Base-by-base conservation (phyloP, 2,113 vertebrate genomes). In the Pipa parva region DNA sequence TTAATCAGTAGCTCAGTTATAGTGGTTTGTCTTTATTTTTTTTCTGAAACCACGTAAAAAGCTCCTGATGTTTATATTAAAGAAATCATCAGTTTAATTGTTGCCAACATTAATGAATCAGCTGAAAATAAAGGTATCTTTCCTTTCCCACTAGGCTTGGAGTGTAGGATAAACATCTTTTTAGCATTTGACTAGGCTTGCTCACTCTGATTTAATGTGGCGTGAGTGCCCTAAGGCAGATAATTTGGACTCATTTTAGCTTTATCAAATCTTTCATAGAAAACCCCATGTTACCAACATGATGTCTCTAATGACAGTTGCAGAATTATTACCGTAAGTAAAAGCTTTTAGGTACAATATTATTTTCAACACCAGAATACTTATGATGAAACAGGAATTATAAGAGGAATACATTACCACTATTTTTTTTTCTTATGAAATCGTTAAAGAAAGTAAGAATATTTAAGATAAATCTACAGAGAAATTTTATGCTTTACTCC, bases 1-100 rank as follows among this genome's bases (percentile, higher is more conserved):
- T 58, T 36, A 46, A 33, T 57, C 39, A 4, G 7, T 28, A 56
- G 56, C 20, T 37, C 48, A 51, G 52, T 63, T 52, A 52, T 17
- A 52, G 12, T 24, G 24, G 13, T 28, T 1, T 17, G 24, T 17
- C 25, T 52, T 50, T 50, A 63, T 63, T 45, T 63, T 18, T 15
- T 9, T 28, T 1, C 33, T 2, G 7, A 17, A 63, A 50, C 20
- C 48, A 50, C 33, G 26, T 63, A 28, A 15, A 63, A 27, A 21
- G n/a, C n/a, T n/a, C 55, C 29, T 42, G 18, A 2, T 54, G 22
- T 25, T 48, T 10, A 17, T 64, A 36, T 42, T 27, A 64, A 42
- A 21, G n/a, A 31, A 25, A 26, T n/a, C n/a, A 59, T 12, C 13
- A 20, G 17, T 67, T 58, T 48, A 31, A 33, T 12, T 11, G 37